A percentile compares a stretch with the other conserved stretches of the same genome.
Conservation (phyloP, 2,888 invertebrate genomes). For the Polydrusus pterygomalis region DNA sequence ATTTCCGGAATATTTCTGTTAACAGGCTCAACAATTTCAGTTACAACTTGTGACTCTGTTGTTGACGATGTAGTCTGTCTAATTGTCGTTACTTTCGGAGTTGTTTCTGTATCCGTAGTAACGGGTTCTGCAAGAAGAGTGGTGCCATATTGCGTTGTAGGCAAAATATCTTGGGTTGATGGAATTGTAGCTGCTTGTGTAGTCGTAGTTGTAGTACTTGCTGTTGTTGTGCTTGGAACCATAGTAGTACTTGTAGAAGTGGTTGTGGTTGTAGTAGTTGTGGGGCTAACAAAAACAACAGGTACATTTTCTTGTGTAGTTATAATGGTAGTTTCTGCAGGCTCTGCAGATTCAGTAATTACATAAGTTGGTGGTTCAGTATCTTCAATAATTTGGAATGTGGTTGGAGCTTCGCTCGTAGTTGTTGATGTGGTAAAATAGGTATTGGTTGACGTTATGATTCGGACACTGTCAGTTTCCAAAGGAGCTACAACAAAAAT, state of each 20-base stretch:
- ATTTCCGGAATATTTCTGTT: slow-evolving; percentile 65
- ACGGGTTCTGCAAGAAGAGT: slow-evolving; percentile 17
- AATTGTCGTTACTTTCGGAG: slow-evolving; percentile 48
- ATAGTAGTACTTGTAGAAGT: slow-evolving; percentile 57
- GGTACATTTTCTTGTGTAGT: slow-evolving; percentile 60
- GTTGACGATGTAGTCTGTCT: slow-evolving; percentile 36
- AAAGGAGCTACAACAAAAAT: slow-evolving; percentile 34
- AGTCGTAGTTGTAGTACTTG: slow-evolving; percentile 58
- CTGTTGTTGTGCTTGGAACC: slow-evolving; percentile 2
- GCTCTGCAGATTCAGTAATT: slow-evolving; percentile 57
- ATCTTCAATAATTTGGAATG: slow-evolving; percentile 61
- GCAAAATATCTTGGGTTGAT: slow-evolving; percentile 13
- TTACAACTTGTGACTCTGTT: slow-evolving; percentile 26
- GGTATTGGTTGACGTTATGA: slow-evolving; percentile 62
- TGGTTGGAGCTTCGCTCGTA: slow-evolving; percentile 55
- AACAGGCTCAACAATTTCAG: slow-evolving; percentile 58
- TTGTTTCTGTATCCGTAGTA: slow-evolving; percentile 34
- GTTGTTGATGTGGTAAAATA: slow-evolving; percentile 55
- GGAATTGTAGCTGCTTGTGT: slow-evolving; percentile 14
- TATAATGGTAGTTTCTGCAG: slow-evolving; percentile 55
- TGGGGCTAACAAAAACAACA: slow-evolving; percentile 47
- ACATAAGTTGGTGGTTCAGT: slow-evolving; percentile 59
- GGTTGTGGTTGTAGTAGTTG: slow-evolving; percentile 57
- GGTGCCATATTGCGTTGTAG: slow-evolving; percentile 28
- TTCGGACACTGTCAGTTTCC: slow-evolving; percentile 44